Evolutionary conservation across 2,113 vertebrate species (phyloP), one percentile per base, ranked within the genome.

Genomic region (Stegastes partitus): DNA sequence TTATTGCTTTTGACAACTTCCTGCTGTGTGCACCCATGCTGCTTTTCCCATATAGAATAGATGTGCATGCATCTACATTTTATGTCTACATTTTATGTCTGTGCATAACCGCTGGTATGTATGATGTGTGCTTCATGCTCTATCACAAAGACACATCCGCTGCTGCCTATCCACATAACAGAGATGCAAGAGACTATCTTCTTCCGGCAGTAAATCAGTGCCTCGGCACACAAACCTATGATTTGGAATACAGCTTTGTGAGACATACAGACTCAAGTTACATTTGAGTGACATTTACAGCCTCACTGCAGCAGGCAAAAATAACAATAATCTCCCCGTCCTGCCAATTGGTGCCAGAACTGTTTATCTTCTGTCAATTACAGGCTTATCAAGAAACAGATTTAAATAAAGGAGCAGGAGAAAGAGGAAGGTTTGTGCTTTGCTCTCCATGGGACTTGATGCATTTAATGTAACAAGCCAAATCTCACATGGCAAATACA

Each of bases 201-300:
- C 16, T 62, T 34, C 65, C 4, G 74, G 74, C 74, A 58, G 64
- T 84, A 87, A 81, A 89, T 81, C 79, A 69, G 31, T 16, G 39
- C 19, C 68, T 69, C n/a, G 14, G 26, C 44, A 55, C 69, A 69
- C 26, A 55, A 25, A 63, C 78, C 73, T 72, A 55, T 70, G 68
- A 81, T 80, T 82, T 79, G 51, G 39, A 73, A 71, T 79, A 68
- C 55, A 62, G 73, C 71, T 59, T 57, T 82, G 79, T 69, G 49
- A 62, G 26, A 45, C 65, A n/a, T 22, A 64, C 21, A 47, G 39
- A 51, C 64, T 47, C 34, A 22, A 73, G 64, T 72, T 50, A 34
- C 55, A 62, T 77, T 67, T 70, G 51, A 76, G 71, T 66, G 70
- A 79, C 21, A n/a, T 45, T 59, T 18, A 56, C 18, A 58, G 57